Evolutionary conservation across 1,140 invertebrate species (phyloP).

Genomic region (Heliconius hewitsoni): DNA sequence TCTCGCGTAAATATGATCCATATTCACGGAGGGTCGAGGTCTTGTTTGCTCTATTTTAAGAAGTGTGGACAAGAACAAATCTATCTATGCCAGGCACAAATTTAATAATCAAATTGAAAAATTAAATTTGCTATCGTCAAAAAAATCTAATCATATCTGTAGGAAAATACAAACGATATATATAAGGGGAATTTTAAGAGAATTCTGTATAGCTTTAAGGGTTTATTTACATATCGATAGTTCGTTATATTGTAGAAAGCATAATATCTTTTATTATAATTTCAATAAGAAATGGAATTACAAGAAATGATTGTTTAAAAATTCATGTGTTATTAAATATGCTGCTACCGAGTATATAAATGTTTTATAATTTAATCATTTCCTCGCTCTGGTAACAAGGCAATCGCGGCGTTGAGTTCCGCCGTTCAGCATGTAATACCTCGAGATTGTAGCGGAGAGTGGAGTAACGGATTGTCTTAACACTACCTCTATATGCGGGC

Average conservation of each 20-base stretch:
- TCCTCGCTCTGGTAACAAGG: too few species aligned
- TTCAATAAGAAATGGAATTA: background rate
- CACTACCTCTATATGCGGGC: too few species aligned
- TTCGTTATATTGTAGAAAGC: background rate
- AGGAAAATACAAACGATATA: background rate
- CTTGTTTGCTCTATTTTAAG: constrained; percentile 64
- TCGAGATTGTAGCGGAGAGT: too few species aligned
- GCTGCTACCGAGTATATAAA: too few species aligned
- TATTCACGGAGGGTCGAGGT: constrained; percentile 63
- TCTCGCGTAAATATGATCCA: constrained; percentile 67
- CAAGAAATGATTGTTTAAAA: background rate
- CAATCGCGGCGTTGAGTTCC: too few species aligned
- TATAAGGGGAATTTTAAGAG: background rate
- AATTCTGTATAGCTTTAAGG: background rate
- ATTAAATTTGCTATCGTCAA: background rate
- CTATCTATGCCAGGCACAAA: constrained; percentile 51
- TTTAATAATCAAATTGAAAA: constrained; percentile 42
- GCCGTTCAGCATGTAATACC: too few species aligned
- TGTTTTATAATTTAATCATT: too few species aligned
- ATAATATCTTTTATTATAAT: background rate
- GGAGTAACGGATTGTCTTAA: too few species aligned
- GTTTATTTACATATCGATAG: background rate
- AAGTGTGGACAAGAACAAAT: constrained; percentile 67
- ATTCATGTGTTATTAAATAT: too few species aligned
- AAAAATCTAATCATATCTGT: constrained; percentile 2